These are phyloP conservation scores for Athripsodes cinereus DNA, from an alignment of 2,888 invertebrate species.

Conservation along the genomic window DNA sequence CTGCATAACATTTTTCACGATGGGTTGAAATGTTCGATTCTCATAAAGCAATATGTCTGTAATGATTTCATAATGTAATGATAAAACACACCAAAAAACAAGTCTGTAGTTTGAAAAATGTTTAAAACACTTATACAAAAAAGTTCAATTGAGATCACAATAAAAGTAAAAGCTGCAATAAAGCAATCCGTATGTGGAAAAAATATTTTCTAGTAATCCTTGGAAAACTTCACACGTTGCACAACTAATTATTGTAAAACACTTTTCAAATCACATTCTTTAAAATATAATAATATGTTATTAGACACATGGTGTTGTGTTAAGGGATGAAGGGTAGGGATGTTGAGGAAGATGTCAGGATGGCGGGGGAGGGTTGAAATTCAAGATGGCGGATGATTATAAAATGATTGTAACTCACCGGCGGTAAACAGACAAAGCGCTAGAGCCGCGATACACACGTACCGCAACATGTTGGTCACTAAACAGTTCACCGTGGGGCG, in stretches of 20 bases:
- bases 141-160: background rate
- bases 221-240: background rate
- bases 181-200: background rate
- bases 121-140: background rate
- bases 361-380: constrained; percentile 7
- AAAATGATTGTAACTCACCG: constrained; percentile 42
- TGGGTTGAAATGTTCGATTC: too few species aligned
- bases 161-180: background rate
- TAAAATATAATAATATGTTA: background rate
- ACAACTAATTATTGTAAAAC: background rate
- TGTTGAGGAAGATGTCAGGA: constrained; percentile 5
- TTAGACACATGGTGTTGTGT: background rate
- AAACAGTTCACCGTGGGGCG: constrained; percentile 52
- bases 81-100: too few species aligned
- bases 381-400: constrained; percentile 19
- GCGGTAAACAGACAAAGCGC: constrained; percentile 51
- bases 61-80: too few species aligned
- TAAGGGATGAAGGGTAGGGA: background rate
- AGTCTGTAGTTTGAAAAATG: too few species aligned
- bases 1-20: too few species aligned
- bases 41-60: too few species aligned
- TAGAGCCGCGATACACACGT: constrained; percentile 52
- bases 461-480: constrained; percentile 55
- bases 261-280: background rate
- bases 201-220: background rate